Evolutionary conservation across 2,797 vertebrate genomes (phyloP), one percentile per base, ranked within the genome.

Genomic region (Antennarius maculatus): DNA sequence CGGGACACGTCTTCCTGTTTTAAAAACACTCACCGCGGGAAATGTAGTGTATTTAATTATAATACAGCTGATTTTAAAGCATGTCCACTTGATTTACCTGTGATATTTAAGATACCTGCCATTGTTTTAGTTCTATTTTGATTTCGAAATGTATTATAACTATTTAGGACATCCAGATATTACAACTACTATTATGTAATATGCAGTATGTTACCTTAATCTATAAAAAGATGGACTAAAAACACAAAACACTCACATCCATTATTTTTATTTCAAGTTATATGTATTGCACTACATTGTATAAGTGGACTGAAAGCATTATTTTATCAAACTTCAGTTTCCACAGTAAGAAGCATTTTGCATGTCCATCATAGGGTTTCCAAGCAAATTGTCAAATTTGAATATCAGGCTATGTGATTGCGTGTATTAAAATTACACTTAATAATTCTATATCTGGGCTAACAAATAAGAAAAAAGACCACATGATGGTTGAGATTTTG

Each of bases 11-110:
- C 66, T 62, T 47, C 41, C 57, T 5, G 3, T 41, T 88, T 91
- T 77, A 9, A 90, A 85, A 77, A 56, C 0, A 52, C 16, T 8
- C 11, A 11, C 28, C 68, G 84, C 86, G 83, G 72, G 75, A 81
- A 76, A 67, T 28, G 15, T 39, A 27, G 9, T 1, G 0, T 4
- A 0, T 1, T 57, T 48, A 55, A 66, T 28, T 48, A 16, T 10
- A 5, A 43, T 17, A 11, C 12, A 1, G 10, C 5, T 0, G 31
- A 66, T 59, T 50, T 39, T 17, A 2, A 14, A n/a, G 2, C 1
- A 43, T 6, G 10, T 8, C 1, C 17, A 5, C 28, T 7, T 16
- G 1, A 39, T 60, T 13, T 18, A 37, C n/a, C 37, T 16, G 28
- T 14, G 23, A 2, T 37, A 6, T 45, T 18, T 18, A 53, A 1